Evolutionary conservation across 2,797 vertebrate species (phyloP).

Genomic region (Sebastes hubbsi): DNA sequence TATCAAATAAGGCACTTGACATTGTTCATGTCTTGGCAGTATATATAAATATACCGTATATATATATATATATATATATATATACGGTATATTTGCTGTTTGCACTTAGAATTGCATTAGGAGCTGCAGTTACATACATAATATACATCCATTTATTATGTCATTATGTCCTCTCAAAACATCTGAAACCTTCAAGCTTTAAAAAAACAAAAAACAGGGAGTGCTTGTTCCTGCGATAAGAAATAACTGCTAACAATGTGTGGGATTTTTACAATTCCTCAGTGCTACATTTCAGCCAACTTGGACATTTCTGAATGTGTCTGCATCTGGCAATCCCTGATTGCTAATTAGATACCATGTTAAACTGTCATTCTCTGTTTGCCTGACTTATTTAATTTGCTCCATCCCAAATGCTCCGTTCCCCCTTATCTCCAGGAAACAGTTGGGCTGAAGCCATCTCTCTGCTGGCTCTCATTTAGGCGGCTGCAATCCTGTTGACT

Average conservation of each 20-base stretch:
- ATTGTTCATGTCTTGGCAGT: background rate
- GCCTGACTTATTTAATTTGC: slow-evolving; percentile 71
- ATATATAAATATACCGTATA: background rate
- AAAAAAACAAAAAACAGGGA: background rate
- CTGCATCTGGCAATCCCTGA: slow-evolving; percentile 58
- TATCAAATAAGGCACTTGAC: background rate
- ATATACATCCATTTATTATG: background rate
- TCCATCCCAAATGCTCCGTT: slow-evolving; percentile 63
- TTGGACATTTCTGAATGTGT: slow-evolving; percentile 39
- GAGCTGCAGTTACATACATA: background rate
- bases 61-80: too few species aligned
- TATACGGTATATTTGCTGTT: background rate
- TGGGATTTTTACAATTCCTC: slow-evolving; percentile 17
- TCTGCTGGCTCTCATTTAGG: slow-evolving; percentile 62
- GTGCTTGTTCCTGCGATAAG: background rate
- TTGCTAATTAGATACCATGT: slow-evolving; percentile 77
- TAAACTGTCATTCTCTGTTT: slow-evolving; percentile 64
- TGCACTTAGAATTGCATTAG: background rate
- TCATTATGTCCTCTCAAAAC: background rate
- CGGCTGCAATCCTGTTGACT: slow-evolving; percentile 62
- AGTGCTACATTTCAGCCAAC: slow-evolving; percentile 40
- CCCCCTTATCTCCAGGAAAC: slow-evolving; percentile 78
- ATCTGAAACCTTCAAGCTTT: background rate
- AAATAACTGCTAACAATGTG: slow-evolving; percentile 4
- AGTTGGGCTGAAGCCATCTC: slow-evolving; percentile 77